Percentiles rank a stretch among this genome's conserved stretches.
Evolutionary conservation across 2,888 invertebrate genomes (phyloP).

Genomic region (Archips crataeganus): DNA sequence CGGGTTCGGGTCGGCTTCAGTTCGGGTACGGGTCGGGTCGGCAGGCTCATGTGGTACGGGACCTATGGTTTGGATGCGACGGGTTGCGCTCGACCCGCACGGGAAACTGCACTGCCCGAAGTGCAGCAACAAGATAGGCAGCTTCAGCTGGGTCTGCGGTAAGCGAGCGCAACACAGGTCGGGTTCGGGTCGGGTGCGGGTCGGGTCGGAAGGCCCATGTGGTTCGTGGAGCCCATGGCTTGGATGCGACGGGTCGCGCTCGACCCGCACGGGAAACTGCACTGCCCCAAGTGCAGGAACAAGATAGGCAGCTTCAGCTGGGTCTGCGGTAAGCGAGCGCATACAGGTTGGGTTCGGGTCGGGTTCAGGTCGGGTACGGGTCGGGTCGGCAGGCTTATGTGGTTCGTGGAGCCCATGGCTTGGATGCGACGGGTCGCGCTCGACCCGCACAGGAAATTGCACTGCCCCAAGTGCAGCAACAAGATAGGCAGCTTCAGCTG

Average conservation of each 20-base stretch:
- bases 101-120: constrained; percentile 95
- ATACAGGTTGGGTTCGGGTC: too few species aligned
- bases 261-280: constrained; percentile 92
- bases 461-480: constrained; percentile 93
- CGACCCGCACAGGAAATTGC: constrained; percentile 92
- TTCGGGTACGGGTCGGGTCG: constrained; percentile 57
- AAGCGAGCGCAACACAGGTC: constrained; percentile 45
- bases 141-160: constrained; percentile 96
- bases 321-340: constrained; percentile 88
- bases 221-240: constrained; percentile 95
- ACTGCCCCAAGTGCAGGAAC: constrained; percentile 93
- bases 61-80: constrained; percentile 96
- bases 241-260: constrained; percentile 94
- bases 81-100: constrained; percentile 88
- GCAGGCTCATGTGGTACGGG: constrained; percentile 92
- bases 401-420: constrained; percentile 95
- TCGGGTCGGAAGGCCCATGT: constrained; percentile 88
- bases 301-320: constrained; percentile 97
- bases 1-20: too few species aligned
- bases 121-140: constrained; percentile 94
- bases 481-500: constrained; percentile 97
- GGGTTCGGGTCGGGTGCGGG: too few species aligned
- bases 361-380: too few species aligned
- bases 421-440: constrained; percentile 94
- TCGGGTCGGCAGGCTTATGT: constrained; percentile 88